Conservation (phyloP, 2,888 invertebrate species). For the Macropis europaea region DNA sequence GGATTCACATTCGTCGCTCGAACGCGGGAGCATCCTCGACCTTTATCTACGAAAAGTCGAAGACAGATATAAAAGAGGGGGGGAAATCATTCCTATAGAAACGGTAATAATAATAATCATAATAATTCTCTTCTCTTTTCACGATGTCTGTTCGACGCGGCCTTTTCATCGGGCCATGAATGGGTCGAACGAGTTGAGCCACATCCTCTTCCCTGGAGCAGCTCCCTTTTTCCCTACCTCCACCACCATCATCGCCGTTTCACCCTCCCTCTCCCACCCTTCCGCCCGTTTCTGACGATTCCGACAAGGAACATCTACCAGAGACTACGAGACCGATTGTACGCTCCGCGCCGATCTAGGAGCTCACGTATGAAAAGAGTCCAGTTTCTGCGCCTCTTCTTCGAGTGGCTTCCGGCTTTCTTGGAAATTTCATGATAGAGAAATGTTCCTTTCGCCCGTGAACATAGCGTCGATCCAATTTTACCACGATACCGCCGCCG, state of each 20-base stretch:
- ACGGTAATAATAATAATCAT: constrained; percentile 79
- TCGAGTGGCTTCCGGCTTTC: constrained; percentile 42
- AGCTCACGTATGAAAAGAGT: constrained; percentile 63
- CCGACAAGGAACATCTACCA: constrained; percentile 59
- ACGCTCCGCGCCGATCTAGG: constrained; percentile 55
- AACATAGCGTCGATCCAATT: constrained; percentile 37
- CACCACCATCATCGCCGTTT: constrained; percentile 52
- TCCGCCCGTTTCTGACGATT: background rate
- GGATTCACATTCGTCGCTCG: constrained; percentile 47
- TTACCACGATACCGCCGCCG: constrained; percentile 25
- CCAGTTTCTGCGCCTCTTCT: constrained; percentile 38
- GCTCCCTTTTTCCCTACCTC: constrained; percentile 65
- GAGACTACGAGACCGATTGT: constrained; percentile 62
- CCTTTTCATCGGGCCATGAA: constrained; percentile 78
- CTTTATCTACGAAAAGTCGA: constrained; percentile 73
- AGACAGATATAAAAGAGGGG: constrained; percentile 76
- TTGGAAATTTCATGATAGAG: constrained; percentile 41
- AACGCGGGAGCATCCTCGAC: constrained; percentile 47
- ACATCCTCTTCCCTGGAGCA: constrained; percentile 74
- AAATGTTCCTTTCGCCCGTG: constrained; percentile 18
- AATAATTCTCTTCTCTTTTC: constrained; percentile 78
- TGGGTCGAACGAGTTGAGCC: constrained; percentile 79
- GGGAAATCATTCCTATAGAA: constrained; percentile 78
- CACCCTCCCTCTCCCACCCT: constrained; percentile 6
- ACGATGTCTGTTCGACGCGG: constrained; percentile 75